A percentile compares a stretch with the other conserved stretches of the same genome.
Evolutionary conservation across 2,113 vertebrate genomes (phyloP).

Genomic region (Pristiophorus japonicus): DNA sequence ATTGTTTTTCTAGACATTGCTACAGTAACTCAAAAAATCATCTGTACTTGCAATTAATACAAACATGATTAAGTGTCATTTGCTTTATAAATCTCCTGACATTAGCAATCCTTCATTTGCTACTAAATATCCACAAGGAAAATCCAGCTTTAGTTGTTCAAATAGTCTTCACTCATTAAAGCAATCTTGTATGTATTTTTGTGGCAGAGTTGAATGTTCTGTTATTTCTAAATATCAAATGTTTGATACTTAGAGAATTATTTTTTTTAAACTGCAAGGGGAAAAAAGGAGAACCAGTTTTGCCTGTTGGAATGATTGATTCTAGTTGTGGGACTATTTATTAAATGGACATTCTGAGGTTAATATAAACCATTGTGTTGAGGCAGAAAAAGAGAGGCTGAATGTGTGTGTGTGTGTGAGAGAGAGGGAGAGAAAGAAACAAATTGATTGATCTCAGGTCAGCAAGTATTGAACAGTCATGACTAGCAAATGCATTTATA

Average conservation of each 20-base stretch:
- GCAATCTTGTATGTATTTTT: background rate
- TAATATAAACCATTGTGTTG: background rate
- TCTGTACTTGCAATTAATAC: constrained; percentile 30
- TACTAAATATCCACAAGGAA: background rate
- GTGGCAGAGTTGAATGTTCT: background rate
- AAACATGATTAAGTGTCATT: constrained; percentile 21
- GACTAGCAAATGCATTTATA: background rate
- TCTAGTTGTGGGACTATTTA: background rate
- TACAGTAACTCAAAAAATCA: constrained; percentile 22
- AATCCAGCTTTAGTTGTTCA: background rate
- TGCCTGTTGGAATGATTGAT: background rate
- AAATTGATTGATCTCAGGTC: constrained; percentile 10
- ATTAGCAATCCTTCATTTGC: background rate
- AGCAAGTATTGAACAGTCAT: background rate
- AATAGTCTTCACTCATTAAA: background rate
- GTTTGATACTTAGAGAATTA: background rate
- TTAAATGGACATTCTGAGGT: background rate
- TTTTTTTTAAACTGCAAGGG: background rate
- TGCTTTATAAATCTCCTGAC: background rate
- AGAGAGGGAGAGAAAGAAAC: background rate
- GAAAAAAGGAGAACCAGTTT: background rate
- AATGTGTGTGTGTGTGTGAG: background rate
- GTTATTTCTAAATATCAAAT: constrained; percentile 16
- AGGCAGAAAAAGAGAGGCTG: background rate
- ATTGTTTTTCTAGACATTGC: constrained; percentile 18